Conservation (phyloP, 2,113 vertebrate genomes). For the Rhea pennata region DNA sequence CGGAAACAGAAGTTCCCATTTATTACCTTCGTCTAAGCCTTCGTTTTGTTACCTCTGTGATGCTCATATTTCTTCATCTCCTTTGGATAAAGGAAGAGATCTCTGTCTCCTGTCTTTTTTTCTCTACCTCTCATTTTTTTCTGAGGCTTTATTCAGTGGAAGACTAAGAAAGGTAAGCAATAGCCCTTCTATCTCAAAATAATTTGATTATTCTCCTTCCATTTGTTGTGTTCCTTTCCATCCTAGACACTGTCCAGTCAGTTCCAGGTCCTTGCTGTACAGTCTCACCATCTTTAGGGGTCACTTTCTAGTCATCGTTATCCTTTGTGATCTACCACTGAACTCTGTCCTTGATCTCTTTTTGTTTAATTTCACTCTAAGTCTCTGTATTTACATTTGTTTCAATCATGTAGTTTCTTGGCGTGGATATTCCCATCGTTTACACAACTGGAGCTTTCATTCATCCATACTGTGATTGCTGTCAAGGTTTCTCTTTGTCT, state of each 20-base stretch:
- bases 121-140: background rate
- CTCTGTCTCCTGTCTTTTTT: background rate
- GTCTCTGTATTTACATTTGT: background rate
- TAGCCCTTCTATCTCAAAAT: no score
- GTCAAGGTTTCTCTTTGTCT: background rate
- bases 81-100: background rate
- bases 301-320: background rate
- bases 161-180: no score
- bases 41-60: background rate
- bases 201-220: background rate
- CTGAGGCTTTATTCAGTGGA: background rate
- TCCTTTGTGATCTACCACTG: background rate
- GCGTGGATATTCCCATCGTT: background rate
- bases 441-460: background rate
- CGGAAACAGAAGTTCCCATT: background rate
- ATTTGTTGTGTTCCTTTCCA: background rate
- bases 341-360: background rate
- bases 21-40: background rate
- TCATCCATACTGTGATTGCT: fast-evolving
- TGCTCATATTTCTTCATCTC: background rate
- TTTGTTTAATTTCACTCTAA: background rate
- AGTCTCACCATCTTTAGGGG: background rate
- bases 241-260: background rate
- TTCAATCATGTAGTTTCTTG: background rate
- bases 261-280: background rate